Evolutionary conservation across 1,140 invertebrate species (phyloP), one percentile per base, ranked within the genome.

Genomic region (Conus betulinus): DNA sequence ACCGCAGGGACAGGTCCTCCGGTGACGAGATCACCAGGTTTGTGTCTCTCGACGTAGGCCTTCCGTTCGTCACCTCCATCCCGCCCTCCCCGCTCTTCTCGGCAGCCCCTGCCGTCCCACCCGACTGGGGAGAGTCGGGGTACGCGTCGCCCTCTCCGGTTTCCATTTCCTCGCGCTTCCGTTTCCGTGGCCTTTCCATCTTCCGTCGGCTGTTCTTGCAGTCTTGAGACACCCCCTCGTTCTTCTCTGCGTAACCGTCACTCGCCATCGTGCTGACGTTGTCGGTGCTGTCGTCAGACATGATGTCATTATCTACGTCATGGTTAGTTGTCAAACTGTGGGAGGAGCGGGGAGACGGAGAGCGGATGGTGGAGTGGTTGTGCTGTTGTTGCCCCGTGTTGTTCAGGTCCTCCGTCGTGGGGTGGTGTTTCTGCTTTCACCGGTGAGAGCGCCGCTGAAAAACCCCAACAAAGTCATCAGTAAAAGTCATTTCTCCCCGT

Each of bases 221-320:
- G 82, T 94, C 93, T 23, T 57, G 57, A 17, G 63, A 25, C 71
- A 25, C 74, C 27, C n/a, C 60, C 57, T 27, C 60, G 78, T 39
- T 88, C 55, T 85, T 84, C 71, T 53, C 86, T 63, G 74, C 83
- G 57, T 88, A 85, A 25, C 82, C 78, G 53, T 74, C n/a, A 15
- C 25, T 55, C 23, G 25, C 25, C 20, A 8, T 52, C 15, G 87
- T 23, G 86, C 74, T 55, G 57, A 51, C 27, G 17, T 87, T 76
- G 74, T 74, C 74, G 25, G 60, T 13, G 60, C 74, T 76, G 76
- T 86, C 84, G 84, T 87, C 88, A 27, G 89, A 87, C 67, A 88
- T 86, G 52, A 90, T 85, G 74, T 90, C 89, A 71, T 87, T 89
- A 78, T 90, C 96, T 5, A 95, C 96, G 8, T 94, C 95, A 79